Evolutionary conservation across 2,888 invertebrate genomes (phyloP), one percentile per base, ranked within the genome.

Genomic region (Poecilus cupreus): DNA sequence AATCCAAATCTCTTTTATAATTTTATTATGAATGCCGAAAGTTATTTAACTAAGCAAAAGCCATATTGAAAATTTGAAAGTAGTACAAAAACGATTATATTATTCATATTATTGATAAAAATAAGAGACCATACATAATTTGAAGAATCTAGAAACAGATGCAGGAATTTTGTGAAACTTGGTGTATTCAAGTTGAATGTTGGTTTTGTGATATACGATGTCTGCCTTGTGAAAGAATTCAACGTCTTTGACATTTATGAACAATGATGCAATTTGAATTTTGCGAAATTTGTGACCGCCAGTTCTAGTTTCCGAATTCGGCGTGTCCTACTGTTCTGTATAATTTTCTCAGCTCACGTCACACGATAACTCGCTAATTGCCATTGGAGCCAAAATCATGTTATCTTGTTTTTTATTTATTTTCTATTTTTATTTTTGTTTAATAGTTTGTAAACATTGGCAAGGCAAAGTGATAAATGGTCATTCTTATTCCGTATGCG

Each of bases 281-380:
- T 72, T 72, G 60, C 77, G 77, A 60, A 77, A 77, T 60, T 77
- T 13, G 60, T 60, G 16, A 22, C 49, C 22, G 72, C 46, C 46
- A 72, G 11, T 20, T 24, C 78, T 78, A 78, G 78, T 79, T 70
- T 70, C 79, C 49, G 79, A 68, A 79, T 79, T 79, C 37, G 79
- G 79, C 0, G 32, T 79, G 76, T 13, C 54, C 76, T 37, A 76
- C 37, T 76, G 16, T 76, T 57, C 39, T 54, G 46, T 57, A 54
- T 76, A 24, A 37, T 57, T 54, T 76, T 39, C 54, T 20, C 72
- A 72, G 24, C 37, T 18, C 51, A 20, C 51, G 37, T 18, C 18
- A 18, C 8, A 32, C 18, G 51, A 51, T 51, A 51, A 51, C 64
- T 68, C 18, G 26, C 72, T 46, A 72, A 46, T 72, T 46, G 22